Percentiles rank a stretch among this genome's conserved stretches.
Conservation (phyloP, 2,797 vertebrate species). For the Sus cebifrons region DNA sequence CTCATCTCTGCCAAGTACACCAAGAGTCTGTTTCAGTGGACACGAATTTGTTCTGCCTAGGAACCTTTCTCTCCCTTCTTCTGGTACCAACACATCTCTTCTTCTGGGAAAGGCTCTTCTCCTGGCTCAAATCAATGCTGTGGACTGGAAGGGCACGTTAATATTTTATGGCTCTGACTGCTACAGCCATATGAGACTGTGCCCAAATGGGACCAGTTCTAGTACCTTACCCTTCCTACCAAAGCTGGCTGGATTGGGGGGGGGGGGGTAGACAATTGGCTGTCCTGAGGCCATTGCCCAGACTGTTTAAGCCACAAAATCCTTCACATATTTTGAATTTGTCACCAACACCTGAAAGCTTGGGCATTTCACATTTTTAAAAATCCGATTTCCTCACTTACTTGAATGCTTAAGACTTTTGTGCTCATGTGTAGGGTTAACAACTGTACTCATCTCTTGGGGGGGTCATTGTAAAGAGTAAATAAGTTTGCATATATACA, state of each 20-base stretch:
- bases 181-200: fast-evolving
- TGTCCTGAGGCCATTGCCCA: neutral
- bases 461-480: neutral
- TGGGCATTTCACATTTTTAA: neutral
- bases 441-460: neutral
- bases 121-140: neutral
- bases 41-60: neutral
- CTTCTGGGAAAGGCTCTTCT: neutral
- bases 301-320: neutral
- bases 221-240: neutral
- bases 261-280: neutral
- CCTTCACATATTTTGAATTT: neutral
- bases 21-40: neutral
- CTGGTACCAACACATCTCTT: neutral
- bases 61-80: neutral
- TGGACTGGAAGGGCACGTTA: fast-evolving
- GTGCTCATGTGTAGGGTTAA: neutral
- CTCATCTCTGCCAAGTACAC: neutral
- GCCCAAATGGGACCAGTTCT: fast-evolving
- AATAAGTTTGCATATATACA: neutral
- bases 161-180: too few relatives aligned
- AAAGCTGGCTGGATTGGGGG: neutral
- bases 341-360: neutral
- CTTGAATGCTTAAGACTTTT: neutral
- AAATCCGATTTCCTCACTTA: neutral